Evolutionary conservation across 1,140 invertebrate genomes (phyloP), one percentile per base, ranked within the genome.

Genomic region (Drosophila sechellia): DNA sequence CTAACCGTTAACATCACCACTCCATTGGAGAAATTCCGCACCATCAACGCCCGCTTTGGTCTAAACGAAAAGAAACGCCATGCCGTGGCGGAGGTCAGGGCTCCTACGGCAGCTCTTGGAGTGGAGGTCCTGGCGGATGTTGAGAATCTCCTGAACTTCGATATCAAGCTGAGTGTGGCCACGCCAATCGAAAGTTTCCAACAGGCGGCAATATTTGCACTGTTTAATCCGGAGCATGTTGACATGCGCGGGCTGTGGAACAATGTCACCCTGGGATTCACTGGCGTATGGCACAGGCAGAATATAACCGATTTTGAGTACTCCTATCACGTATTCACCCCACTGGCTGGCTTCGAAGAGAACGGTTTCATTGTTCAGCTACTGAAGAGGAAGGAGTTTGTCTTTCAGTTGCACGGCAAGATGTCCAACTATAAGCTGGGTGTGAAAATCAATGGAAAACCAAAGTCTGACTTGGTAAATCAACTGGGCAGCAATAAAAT

Each of bases 231-330:
- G 1, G 81, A 85, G 12, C 70, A 75, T 1, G 93, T 95, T 6
- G 96, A 97, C 80, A 95, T 96, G 79, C 93, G 96, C 40, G 91
- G 95, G 3, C 94, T 94, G 15, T 97, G 95, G 94, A 96, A 96
- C 54, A 94, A 94, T n/a, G 93, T 96, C 71, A 94, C 95, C 2
- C 93, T 95, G 35, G 96, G 96, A 27, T 96, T 97, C 72, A 94
- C 95, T 3, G 96, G 96, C 35, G 94, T 96, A 40, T 96, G 95
- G 95, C 94, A 95, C 59, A 96, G 94, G 85, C 92, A 93, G n/a
- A 95, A 94, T 40, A 75, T 94, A 0, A 94, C 94, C 4, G 94
- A 97, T 90, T 96, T 97, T 52, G 95, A 96, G 66, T 96, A 97
- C 79, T 94, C 95, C 13, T 96, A 96, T 80, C 94, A 95, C 70